Conservation (phyloP, 2,113 vertebrate species). For the Muntiacus muntjak region DNA sequence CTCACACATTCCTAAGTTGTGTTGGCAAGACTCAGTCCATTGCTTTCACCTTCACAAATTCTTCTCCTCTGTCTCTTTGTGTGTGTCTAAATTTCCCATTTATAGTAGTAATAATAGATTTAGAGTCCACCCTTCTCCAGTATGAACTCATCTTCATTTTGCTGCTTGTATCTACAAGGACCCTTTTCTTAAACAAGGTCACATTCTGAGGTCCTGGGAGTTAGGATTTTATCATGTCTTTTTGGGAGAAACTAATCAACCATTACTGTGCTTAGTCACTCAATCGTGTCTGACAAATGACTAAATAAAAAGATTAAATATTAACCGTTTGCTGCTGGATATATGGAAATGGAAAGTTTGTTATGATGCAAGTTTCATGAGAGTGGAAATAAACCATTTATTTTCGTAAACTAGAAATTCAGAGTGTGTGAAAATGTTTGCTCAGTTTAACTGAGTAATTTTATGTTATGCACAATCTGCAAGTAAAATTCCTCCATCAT, state of each 20-base stretch:
- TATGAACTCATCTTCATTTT: neutral
- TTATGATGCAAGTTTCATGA: neutral
- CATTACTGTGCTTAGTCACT: neutral
- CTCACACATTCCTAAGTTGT: accelerated
- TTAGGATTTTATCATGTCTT: neutral
- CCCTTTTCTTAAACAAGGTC: neutral
- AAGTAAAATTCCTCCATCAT: neutral
- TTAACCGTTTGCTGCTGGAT: neutral
- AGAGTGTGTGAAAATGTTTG: neutral
- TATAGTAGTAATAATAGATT: neutral
- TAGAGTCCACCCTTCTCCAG: too few relatives aligned
- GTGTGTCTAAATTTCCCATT: neutral
- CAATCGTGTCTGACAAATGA: neutral
- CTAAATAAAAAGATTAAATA: neutral
- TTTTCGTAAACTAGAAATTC: neutral
- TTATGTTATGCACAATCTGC: neutral
- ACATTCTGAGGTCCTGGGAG: neutral
- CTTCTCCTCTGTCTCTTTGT: neutral
- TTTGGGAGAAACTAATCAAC: neutral
- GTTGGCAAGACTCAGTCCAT: neutral
- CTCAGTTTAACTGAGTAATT: neutral
- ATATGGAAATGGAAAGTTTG: neutral
- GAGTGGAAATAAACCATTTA: neutral
- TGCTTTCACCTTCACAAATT: neutral
- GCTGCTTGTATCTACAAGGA: neutral